Base-by-base conservation (phyloP, 64 coral and sea anemone species). In the Montipora sp. region DNA sequence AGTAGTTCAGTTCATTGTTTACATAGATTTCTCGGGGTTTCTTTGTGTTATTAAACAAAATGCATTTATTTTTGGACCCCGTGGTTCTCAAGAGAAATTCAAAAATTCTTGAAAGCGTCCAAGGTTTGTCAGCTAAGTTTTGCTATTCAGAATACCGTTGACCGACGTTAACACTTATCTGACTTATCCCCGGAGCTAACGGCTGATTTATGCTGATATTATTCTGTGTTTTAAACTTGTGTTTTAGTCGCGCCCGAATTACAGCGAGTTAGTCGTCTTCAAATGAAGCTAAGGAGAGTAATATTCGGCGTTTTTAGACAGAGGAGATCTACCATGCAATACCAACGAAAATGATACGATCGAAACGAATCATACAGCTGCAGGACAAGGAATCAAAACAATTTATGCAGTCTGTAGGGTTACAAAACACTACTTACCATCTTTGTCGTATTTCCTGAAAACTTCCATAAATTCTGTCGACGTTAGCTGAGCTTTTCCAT, bases 371-470 rank as follows among this genome's bases (percentile, higher is more conserved):
- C 27, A 36, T 36, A 63, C 82, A 71, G 82, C 44, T 49, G 45
- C 8, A 46, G 5, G 27, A 43, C 59, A 14, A 13, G 13, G 14
- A 63, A 16, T n/a, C 21, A 85, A 71, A 45, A 44, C 61, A 23
- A 72, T 50, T 50, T 47, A 22, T 72, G 65, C 44, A 71, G 18
- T 47, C 12, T 71, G 45, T 18, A 50, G 7, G 6, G 46, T 3
- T 46, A 50, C 75, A 21, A 71, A 67, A 48, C 9, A 51, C 47
- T 71, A 3, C 83, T 81, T 74, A 93, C 91, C 91, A 88, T 93
- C 91, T 81, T 66, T 93, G 77, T 93, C 91, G 63, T 88, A 93
- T 80, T 93, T 93, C 2, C 84, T 77, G 22, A 93, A 93, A n/a
- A 88, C 67, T 15, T 67, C 91, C 58, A 87, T 87, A 75, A 93